Evolutionary conservation across 2,888 invertebrate species (phyloP).

Genomic region (Eucera pruinosa): DNA sequence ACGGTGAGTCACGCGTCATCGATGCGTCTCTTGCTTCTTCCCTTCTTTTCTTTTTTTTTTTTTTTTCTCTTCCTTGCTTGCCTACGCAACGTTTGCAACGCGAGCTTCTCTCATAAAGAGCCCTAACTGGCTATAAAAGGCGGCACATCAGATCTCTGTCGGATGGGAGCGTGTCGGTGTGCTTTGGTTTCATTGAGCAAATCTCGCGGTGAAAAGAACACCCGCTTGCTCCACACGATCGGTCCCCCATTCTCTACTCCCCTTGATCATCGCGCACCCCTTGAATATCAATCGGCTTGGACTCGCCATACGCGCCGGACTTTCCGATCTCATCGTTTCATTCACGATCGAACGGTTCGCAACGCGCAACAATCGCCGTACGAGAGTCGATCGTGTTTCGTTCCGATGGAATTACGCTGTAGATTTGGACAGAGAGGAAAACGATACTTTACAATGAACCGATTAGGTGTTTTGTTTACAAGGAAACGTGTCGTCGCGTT

Average conservation of each 20-base stretch:
- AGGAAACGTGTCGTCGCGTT: no score
- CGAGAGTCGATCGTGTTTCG: no score
- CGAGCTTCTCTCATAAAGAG: slow-evolving; percentile 18
- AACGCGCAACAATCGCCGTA: no score
- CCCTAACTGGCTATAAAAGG: slow-evolving; percentile 36
- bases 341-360: no score
- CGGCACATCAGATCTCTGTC: slow-evolving; percentile 40
- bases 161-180: slow-evolving; percentile 32
- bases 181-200: slow-evolving; percentile 60
- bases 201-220: slow-evolving; percentile 39
- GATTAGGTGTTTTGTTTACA: no score
- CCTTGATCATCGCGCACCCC: no score
- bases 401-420: no score
- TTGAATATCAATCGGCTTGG: neutral
- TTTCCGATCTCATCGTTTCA: neutral
- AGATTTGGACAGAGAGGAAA: no score
- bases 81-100: slow-evolving; percentile 7
- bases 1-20: slow-evolving; percentile 77
- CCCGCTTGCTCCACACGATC: neutral
- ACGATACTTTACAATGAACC: no score
- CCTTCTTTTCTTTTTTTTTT: neutral
- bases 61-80: neutral
- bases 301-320: neutral
- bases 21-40: slow-evolving; percentile 25
- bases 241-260: neutral